A percentile compares a stretch with the other conserved stretches of the same genome.
phyloP scores from a whole-genome alignment of 2,888 invertebrate species.

The Dicranocentrus wangi region DNA sequence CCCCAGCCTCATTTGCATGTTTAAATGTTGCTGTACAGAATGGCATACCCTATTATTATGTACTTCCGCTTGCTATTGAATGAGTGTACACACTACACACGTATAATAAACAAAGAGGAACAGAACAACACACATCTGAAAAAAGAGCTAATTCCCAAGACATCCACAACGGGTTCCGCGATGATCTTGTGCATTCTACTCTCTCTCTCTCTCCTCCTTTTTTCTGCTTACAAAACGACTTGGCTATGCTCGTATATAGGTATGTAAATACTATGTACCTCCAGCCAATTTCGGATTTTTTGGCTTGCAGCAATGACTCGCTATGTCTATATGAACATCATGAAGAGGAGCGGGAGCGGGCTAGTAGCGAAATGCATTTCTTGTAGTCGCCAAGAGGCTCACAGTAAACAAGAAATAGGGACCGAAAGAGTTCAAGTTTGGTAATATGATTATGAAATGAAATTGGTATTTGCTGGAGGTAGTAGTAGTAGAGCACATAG shows the following conservation, averaged over 20 bases:
- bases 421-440: neutral
- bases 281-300: conserved; percentile 26
- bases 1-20: conserved; percentile 57
- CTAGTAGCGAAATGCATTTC: no score
- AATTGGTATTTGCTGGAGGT: conserved; percentile 22
- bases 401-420: no score
- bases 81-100: conserved; percentile 14
- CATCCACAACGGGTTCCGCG: conserved; percentile 34
- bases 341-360: no score
- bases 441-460: conserved; percentile 49
- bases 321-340: no score
- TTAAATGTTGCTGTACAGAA: conserved; percentile 54
- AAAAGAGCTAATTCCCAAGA: conserved; percentile 43
- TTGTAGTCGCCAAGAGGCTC: no score
- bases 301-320: neutral
- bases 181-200: conserved; percentile 31
- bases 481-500: neutral
- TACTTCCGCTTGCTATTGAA: conserved; percentile 51
- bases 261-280: no score
- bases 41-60: conserved; percentile 43
- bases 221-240: no score
- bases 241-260: no score
- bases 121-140: neutral
- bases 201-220: neutral
- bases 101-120: neutral